Evolutionary conservation across 2,888 invertebrate genomes (phyloP), one percentile per base, ranked within the genome.

Genomic region (Scaptomyza reducta): DNA sequence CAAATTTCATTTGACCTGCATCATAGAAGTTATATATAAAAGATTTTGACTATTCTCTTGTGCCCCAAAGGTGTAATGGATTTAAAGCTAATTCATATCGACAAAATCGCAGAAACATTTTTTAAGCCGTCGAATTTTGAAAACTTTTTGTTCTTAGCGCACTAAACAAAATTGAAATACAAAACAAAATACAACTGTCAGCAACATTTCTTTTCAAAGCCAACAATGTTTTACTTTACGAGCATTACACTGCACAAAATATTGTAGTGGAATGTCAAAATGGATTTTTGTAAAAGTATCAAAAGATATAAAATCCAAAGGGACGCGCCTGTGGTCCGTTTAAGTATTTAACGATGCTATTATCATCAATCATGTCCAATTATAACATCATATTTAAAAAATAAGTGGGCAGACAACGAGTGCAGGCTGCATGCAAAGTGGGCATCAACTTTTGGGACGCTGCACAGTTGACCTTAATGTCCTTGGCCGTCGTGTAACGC

Each of bases 351-450:
- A 51, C 60, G 45, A 55, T 62, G 50, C n/a, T 67, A 46, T 54
- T 59, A 64, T 70, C 84, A 87, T 76, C 77, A 87, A 78, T 78
- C 68, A 74, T 56, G 55, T 25, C 50, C 49, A 65, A 11, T 62
- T 51, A 49, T 62, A 59, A 53, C 31, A n/a, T 35, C 14, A 44
- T 45, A 27, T 65, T 50, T 54, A 5, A 38, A 59, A 35, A 18
- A 13, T 2, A 11, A 33, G 3, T 14, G 33, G 63, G 38, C 14
- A 14, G 68, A 56, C 55, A 40, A 14, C 33, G 54, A 44, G 13
- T 74, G 58, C 61, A 64, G 58, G 44, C 41, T 83, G 68, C 77
- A 83, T 60, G 35, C 16, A 46, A 55, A 35, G 38, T 29, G 31
- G 46, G 33, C 10, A 27, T 27, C 18, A 49, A 29, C 35, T 27